A percentile compares a stretch with the other conserved stretches of the same genome.
Evolutionary conservation across 2,797 vertebrate genomes (phyloP).

Genomic region (Xiphorhynchus erythropygius): DNA sequence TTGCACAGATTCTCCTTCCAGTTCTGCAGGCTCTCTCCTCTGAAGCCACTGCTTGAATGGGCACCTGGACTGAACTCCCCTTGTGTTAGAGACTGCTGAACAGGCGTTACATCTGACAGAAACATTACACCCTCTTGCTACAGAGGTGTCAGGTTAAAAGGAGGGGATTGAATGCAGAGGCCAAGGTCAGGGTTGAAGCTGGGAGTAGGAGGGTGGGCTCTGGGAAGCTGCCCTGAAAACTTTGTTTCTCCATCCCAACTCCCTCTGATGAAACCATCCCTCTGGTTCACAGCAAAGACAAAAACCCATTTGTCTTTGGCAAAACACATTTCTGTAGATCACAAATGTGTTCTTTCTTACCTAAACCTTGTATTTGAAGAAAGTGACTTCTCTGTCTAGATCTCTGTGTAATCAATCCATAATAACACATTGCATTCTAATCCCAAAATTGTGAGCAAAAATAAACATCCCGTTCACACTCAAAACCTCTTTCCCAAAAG

Average conservation of each 20-base stretch:
- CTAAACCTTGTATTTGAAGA: neutral
- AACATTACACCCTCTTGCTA: neutral
- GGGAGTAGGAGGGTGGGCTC: neutral
- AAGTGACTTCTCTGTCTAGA: neutral
- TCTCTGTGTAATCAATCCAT: neutral
- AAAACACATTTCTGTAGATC: neutral
- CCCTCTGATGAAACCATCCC: neutral
- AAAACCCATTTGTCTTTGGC: neutral
- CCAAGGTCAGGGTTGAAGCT: neutral
- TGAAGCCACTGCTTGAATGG: neutral
- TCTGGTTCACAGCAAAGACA: neutral
- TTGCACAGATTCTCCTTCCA: neutral
- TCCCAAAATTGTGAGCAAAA: neutral
- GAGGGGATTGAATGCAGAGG: neutral
- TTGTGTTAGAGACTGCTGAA: neutral
- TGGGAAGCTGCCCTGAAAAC: neutral
- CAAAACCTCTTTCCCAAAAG: neutral
- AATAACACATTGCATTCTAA: neutral
- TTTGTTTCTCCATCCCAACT: neutral
- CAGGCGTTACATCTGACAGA: neutral
- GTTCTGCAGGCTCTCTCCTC: neutral
- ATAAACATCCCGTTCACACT: neutral
- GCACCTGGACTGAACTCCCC: neutral
- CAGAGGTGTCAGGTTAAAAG: neutral
- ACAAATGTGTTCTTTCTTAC: neutral